These are phyloP conservation scores for Phalanger gymnotis DNA, from an alignment of 2,797 vertebrate species.

Conservation along the genomic window DNA sequence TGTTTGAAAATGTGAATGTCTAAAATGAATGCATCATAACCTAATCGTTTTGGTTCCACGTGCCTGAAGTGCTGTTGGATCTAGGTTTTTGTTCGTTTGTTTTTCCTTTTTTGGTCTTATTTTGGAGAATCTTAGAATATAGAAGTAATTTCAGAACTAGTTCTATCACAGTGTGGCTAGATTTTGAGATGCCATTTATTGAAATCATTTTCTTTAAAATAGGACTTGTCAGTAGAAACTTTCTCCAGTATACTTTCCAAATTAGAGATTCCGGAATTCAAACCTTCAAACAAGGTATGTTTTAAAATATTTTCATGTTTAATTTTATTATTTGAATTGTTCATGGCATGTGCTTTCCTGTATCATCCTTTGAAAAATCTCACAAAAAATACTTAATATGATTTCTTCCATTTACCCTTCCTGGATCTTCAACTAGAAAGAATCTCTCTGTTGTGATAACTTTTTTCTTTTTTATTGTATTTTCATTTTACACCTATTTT, in stretches of 20 bases:
- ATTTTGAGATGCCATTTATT: constrained; percentile 10
- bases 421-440: background rate
- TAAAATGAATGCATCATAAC: background rate
- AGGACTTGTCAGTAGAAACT: constrained; percentile 91
- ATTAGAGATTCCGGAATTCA: constrained; percentile 93
- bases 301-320: constrained; percentile 61
- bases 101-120: constrained; percentile 31
- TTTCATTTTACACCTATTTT: background rate
- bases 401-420: background rate
- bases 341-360: background rate
- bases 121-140: constrained; percentile 50
- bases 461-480: background rate
- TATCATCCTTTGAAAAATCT: background rate
- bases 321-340: constrained; percentile 8
- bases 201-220: constrained; percentile 65
- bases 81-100: background rate
- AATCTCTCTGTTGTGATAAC: background rate
- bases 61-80: constrained; percentile 34
- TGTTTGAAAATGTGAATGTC: constrained; percentile 39
- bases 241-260: constrained; percentile 88
- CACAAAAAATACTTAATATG: background rate
- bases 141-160: background rate
- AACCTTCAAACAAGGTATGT: constrained; percentile 93
- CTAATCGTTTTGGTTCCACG: constrained; percentile 31
- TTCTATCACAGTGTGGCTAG: background rate